Evolutionary conservation across 1,140 invertebrate species (phyloP).

Genomic region (Maconellicoccus hirsutus): DNA sequence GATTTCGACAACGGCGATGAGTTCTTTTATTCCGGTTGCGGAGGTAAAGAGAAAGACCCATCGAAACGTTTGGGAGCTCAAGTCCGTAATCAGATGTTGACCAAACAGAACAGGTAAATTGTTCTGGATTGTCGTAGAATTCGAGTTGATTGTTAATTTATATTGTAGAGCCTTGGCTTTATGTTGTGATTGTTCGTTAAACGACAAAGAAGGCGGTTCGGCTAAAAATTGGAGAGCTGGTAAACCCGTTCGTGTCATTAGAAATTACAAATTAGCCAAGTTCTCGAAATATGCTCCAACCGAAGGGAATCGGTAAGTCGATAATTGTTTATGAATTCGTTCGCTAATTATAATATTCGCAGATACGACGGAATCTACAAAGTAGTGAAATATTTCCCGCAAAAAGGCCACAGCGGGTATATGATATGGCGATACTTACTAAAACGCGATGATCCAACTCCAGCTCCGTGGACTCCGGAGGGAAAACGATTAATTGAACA

Average conservation of each 20-base stretch:
- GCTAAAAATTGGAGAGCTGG: slow-evolving; percentile 60
- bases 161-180: slow-evolving; percentile 61
- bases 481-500: slow-evolving; percentile 45
- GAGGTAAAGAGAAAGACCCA: slow-evolving; percentile 67
- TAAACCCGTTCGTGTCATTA: slow-evolving; percentile 65
- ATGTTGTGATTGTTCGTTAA: slow-evolving; percentile 57
- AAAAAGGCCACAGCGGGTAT: slow-evolving; percentile 66
- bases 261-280: slow-evolving; percentile 61
- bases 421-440: slow-evolving; percentile 71
- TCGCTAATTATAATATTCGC: no score
- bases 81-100: slow-evolving; percentile 67
- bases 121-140: background rate
- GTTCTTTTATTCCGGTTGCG: slow-evolving; percentile 74
- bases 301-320: slow-evolving; percentile 50
- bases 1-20: slow-evolving; percentile 72
- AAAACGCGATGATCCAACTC: slow-evolving; percentile 61
- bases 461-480: slow-evolving; percentile 69
- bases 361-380: slow-evolving; percentile 69
- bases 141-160: slow-evolving; percentile 25
- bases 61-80: slow-evolving; percentile 71
- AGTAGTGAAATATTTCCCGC: slow-evolving; percentile 72
- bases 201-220: slow-evolving; percentile 52
- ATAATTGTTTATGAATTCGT: slow-evolving; percentile 25
- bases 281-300: slow-evolving; percentile 67
- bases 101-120: slow-evolving; percentile 56